Conservation (phyloP, 2,113 vertebrate species). For the Alexandromys fortis region DNA sequence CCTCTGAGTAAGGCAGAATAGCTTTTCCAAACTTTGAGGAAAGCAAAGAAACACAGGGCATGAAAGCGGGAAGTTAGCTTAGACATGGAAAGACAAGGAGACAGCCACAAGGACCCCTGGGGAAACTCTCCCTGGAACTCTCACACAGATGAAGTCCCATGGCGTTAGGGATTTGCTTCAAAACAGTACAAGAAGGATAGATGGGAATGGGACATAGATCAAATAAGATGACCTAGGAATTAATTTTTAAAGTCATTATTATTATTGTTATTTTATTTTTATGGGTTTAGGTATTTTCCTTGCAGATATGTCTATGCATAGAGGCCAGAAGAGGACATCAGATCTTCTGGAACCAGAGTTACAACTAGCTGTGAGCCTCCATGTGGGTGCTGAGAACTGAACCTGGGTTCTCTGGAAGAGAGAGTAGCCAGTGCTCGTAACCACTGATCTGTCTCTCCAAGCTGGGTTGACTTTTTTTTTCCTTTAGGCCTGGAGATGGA, state of each 20-base stretch:
- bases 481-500: background rate
- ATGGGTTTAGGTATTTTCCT: background rate
- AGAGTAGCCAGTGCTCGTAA: background rate
- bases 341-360: background rate
- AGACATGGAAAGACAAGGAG: background rate
- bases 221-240: background rate
- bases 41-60: background rate
- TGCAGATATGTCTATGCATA: background rate
- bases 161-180: background rate
- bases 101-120: background rate
- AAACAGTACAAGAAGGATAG: background rate
- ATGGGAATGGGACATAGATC: background rate
- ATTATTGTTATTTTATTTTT: background rate
- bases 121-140: background rate
- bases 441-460: background rate
- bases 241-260: background rate
- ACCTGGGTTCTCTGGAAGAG: background rate
- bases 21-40: background rate
- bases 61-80: background rate
- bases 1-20: background rate
- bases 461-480: background rate
- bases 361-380: background rate
- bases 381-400: background rate
- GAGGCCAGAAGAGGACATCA: background rate
- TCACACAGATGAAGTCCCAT: background rate